Conservation (phyloP, 35 echinoderm and acorn worm species). For the Acanthaster planci region DNA sequence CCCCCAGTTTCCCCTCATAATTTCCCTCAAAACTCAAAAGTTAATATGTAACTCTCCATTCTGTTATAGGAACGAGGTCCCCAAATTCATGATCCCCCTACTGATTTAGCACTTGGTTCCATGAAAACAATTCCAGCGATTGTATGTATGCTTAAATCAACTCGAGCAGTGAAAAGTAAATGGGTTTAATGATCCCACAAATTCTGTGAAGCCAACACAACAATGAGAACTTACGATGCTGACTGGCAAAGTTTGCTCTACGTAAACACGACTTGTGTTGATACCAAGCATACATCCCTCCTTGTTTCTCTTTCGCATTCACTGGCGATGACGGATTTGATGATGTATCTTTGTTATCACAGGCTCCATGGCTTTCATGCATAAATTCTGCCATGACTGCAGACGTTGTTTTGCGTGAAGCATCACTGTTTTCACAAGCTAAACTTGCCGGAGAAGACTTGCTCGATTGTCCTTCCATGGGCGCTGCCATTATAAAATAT, state of each 20-base stretch:
- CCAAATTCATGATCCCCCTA: too few species aligned
- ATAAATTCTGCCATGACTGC: not conserved
- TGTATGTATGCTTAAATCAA: too few species aligned
- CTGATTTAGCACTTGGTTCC: too few species aligned
- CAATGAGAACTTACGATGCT: not conserved
- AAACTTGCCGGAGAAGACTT: not conserved
- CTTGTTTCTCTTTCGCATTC: not conserved
- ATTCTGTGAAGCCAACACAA: not conserved
- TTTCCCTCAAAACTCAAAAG: too few species aligned
- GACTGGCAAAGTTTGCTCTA: not conserved
- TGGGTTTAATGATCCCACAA: too few species aligned
- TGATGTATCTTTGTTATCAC: not conserved
- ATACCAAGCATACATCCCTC: slow-evolving; percentile 1
- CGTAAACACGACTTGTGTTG: slow-evolving; percentile 5
- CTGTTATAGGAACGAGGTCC: too few species aligned
- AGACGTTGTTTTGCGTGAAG: not conserved
- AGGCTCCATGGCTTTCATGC: not conserved
- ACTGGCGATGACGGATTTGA: too few species aligned
- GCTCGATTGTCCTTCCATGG: not conserved
- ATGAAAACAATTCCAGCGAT: too few species aligned
- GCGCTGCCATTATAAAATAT: not conserved
- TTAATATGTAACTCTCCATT: too few species aligned
- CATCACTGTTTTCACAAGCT: not conserved
- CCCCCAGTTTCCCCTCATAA: too few species aligned
- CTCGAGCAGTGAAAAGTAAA: too few species aligned